Conservation (phyloP, 37 sponge, comb jelly and placozoan species). For the Hexactinellida sp. region DNA sequence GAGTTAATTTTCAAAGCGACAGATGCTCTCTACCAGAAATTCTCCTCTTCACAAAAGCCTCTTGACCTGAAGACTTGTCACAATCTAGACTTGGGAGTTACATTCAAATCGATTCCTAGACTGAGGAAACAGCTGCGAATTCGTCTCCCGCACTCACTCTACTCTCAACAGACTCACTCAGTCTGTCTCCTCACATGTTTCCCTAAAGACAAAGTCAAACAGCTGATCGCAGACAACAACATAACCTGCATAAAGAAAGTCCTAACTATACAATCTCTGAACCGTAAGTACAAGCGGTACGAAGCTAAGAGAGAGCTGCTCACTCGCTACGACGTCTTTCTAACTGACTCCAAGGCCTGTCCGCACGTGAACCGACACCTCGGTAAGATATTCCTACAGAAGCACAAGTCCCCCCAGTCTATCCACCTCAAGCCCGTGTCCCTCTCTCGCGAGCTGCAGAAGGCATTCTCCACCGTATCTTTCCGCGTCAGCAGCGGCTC, state of each 20-base stretch:
- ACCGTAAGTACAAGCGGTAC: not conserved
- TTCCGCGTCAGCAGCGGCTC: not conserved
- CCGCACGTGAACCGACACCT: not conserved
- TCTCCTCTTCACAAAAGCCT: not conserved
- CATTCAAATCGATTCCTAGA: slow-evolving; percentile 2
- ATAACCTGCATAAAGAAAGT: not conserved
- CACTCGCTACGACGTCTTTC: not conserved
- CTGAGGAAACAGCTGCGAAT: not conserved
- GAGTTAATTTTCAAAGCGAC: not conserved
- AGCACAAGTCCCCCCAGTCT: not conserved
- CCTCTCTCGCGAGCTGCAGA: not conserved
- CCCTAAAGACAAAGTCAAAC: slow-evolving; percentile 17
- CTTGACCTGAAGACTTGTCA: not conserved
- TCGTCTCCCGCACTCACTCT: not conserved
- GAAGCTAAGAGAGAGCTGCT: not conserved
- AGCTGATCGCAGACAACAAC: slow-evolving; percentile 7
- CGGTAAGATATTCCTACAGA: not conserved
- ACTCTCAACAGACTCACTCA: not conserved
- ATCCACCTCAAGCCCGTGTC: not conserved
- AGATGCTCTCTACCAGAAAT: not conserved
- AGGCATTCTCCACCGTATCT: not conserved
- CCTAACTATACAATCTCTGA: not conserved
- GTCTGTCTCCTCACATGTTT: not conserved
- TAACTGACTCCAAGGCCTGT: not conserved
- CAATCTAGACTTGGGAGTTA: not conserved